Conservation (phyloP, 2,797 vertebrate species). For the Avahi laniger region DNA sequence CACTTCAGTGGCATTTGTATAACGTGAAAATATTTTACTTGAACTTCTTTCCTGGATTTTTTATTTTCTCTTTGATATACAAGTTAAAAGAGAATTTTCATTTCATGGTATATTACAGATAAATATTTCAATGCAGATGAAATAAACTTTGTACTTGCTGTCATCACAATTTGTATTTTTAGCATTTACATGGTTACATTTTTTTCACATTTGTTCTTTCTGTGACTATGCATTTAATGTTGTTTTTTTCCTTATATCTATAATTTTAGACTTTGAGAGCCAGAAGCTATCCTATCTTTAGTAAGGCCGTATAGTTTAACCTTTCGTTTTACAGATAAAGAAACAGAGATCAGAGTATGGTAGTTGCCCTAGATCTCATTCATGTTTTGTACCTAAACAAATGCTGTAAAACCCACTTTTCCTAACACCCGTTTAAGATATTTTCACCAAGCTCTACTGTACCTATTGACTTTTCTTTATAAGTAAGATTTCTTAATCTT, state of each 20-base stretch:
- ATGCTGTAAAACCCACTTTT: background rate
- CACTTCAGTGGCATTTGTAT: constrained; percentile 60
- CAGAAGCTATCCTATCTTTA: background rate
- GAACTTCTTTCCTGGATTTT: constrained; percentile 7
- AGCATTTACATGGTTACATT: background rate
- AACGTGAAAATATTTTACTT: constrained; percentile 70
- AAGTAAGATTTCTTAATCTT: background rate
- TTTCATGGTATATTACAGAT: constrained; percentile 48
- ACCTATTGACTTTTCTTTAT: background rate
- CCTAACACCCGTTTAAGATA: background rate
- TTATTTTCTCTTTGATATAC: constrained; percentile 66
- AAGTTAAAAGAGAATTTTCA: constrained; percentile 68
- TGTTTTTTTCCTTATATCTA: background rate
- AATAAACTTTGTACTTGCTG: constrained; percentile 61
- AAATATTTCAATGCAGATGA: constrained; percentile 59
- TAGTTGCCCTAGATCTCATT: background rate
- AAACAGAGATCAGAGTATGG: background rate
- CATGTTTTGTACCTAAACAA: background rate
- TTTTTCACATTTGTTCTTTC: background rate
- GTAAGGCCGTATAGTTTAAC: background rate
- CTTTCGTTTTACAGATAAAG: background rate
- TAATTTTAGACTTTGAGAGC: background rate
- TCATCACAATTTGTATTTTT: constrained; percentile 48
- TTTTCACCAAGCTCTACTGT: background rate
- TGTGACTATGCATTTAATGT: background rate